Evolutionary conservation across 1,140 invertebrate species (phyloP).

Genomic region (Drosophila sulfurigaster): DNA sequence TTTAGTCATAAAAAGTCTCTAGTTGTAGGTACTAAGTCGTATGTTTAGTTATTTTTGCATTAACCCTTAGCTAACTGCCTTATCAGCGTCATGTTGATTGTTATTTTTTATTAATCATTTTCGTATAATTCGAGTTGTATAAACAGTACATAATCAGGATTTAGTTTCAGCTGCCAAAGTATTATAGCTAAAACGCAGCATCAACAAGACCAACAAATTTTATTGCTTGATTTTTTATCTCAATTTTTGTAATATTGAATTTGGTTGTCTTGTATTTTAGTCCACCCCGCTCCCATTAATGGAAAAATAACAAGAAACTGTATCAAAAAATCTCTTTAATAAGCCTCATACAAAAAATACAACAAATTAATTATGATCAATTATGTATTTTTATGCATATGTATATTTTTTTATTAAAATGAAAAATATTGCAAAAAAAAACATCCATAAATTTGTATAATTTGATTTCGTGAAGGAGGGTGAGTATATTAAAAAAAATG

Average conservation of each 20-base stretch:
- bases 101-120: constrained; percentile 44
- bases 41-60: constrained; percentile 61
- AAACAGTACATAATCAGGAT: constrained; percentile 33
- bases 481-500: background rate
- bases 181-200: constrained; percentile 67
- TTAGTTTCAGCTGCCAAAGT: constrained; percentile 68
- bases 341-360: constrained; percentile 24
- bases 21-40: constrained; percentile 72
- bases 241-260: constrained; percentile 54
- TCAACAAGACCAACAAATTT: constrained; percentile 28
- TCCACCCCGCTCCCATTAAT: constrained; percentile 28
- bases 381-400: constrained; percentile 64
- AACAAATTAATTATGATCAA: constrained; percentile 29
- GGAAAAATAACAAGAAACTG: constrained; percentile 44
- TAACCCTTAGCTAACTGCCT: constrained; percentile 71
- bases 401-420: constrained; percentile 77
- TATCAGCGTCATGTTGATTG: constrained; percentile 64
- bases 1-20: constrained; percentile 66
- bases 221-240: constrained; percentile 52
- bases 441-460: background rate
- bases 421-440: constrained; percentile 52
- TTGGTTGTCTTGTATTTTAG: constrained; percentile 23
- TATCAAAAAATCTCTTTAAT: constrained; percentile 64
- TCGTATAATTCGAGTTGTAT: constrained; percentile 44
- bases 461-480: background rate